Percentiles rank a stretch among this genome's conserved stretches.
Evolutionary conservation across 2,888 invertebrate genomes (phyloP).

Genomic region (Leistus spinibarbis): DNA sequence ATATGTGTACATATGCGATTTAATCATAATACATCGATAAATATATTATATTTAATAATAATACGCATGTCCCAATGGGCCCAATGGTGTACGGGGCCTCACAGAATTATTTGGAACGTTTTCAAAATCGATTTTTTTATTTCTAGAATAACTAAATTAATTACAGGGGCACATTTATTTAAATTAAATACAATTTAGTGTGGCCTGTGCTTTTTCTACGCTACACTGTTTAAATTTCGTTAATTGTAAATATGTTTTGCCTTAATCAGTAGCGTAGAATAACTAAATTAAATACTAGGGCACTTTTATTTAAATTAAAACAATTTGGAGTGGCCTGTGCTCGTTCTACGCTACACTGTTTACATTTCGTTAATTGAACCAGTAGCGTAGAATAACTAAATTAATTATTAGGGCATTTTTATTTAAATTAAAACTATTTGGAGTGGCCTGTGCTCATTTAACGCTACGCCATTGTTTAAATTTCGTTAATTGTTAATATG

Average conservation of each 20-base stretch:
- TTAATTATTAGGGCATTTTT: background rate
- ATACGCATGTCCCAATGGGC: background rate
- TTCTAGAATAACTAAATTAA: conserved; percentile 1
- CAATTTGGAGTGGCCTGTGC: background rate
- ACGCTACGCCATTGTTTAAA: background rate
- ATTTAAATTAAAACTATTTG: background rate
- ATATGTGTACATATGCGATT: conserved; percentile 31
- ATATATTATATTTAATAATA: conserved; percentile 6
- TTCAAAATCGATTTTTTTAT: conserved; percentile 9
- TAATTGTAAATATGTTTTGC: background rate
- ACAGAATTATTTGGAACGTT: conserved; percentile 13
- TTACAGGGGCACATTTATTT: background rate
- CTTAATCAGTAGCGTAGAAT: too few species aligned
- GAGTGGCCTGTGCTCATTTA: background rate
- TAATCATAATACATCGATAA: conserved; percentile 20
- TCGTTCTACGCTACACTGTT: background rate
- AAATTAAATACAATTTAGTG: background rate
- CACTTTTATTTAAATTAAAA: background rate
- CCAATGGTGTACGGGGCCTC: conserved; percentile 32
- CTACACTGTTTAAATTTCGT: background rate
- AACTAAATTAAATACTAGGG: background rate
- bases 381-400: too few species aligned
- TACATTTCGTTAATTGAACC: background rate
- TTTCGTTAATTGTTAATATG: background rate
- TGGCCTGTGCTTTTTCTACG: background rate